Evolutionary conservation across 1,140 invertebrate genomes (phyloP).

Genomic region (Pogonus chalceus): DNA sequence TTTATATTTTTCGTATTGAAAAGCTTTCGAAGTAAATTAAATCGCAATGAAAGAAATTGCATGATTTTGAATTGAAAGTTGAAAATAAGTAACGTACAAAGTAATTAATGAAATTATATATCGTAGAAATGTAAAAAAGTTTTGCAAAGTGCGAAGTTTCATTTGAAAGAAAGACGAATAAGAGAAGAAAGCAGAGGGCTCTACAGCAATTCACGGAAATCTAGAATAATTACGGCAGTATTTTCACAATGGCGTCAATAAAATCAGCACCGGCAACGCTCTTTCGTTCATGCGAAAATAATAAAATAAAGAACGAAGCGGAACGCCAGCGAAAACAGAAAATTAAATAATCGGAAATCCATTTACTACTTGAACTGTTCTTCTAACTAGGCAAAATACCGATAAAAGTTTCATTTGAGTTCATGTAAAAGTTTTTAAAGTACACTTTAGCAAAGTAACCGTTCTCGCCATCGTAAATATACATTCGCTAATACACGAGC

Average conservation of each 20-base stretch:
- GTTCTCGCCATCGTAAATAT: neutral
- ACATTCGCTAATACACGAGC: constrained; percentile 12
- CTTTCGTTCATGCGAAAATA: neutral
- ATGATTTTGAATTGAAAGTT: neutral
- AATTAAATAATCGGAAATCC: constrained; percentile 7
- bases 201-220: neutral
- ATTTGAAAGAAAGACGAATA: neutral
- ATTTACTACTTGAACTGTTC: constrained; percentile 7
- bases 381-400: constrained; percentile 3
- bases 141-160: neutral
- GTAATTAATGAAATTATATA: constrained; percentile 3
- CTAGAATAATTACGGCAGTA: constrained; percentile 1
- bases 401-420: constrained; percentile 2
- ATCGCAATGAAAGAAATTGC: no score
- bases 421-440: constrained; percentile 2
- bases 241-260: constrained; percentile 5
- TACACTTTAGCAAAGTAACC: neutral
- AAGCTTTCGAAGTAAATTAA: no score
- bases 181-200: neutral
- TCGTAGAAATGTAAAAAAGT: constrained; percentile 1
- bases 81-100: neutral
- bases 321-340: constrained; percentile 2
- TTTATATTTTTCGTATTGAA: no score
- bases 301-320: neutral
- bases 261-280: neutral